Percentiles rank a stretch among this genome's conserved stretches.
These are phyloP conservation scores for Climacteris rufus DNA, from an alignment of 2,113 vertebrate species.

Conservation along the genomic window DNA sequence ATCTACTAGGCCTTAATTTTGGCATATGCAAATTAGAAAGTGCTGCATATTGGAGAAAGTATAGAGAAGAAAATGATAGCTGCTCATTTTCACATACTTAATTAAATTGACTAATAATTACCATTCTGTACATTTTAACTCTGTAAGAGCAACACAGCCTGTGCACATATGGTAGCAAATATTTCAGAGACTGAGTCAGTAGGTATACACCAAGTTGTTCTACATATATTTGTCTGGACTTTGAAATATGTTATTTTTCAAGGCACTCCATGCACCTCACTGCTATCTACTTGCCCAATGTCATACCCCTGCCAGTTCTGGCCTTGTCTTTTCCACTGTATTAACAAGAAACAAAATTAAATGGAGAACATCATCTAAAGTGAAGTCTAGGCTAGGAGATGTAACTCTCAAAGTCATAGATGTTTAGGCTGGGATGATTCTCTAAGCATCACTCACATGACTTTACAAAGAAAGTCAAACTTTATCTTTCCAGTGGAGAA, in stretches of 20 bases:
- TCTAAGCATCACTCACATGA: neutral
- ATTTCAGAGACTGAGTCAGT: neutral
- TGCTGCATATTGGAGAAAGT: conserved; percentile 36
- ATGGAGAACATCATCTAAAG: neutral
- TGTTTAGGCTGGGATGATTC: neutral
- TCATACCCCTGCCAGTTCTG: neutral
- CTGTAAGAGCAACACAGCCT: neutral
- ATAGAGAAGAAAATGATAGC: conserved; percentile 20
- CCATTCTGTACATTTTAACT: neutral
- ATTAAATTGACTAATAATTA: conserved; percentile 34
- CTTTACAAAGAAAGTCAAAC: neutral
- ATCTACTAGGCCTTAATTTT: neutral
- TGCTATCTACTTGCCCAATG: neutral
- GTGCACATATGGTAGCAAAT: neutral
- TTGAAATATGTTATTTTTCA: neutral
- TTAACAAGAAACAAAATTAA: neutral
- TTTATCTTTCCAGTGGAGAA: neutral
- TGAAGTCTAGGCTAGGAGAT: neutral
- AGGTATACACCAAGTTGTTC: neutral
- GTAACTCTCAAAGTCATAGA: neutral
- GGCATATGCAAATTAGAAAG: neutral
- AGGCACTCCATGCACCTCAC: neutral
- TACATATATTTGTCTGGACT: neutral
- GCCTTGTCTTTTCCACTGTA: neutral
- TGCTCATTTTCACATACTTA: conserved; percentile 20